Evolutionary conservation across 2,113 vertebrate species (phyloP).

Genomic region (Nothobranchius kuhntae): DNA sequence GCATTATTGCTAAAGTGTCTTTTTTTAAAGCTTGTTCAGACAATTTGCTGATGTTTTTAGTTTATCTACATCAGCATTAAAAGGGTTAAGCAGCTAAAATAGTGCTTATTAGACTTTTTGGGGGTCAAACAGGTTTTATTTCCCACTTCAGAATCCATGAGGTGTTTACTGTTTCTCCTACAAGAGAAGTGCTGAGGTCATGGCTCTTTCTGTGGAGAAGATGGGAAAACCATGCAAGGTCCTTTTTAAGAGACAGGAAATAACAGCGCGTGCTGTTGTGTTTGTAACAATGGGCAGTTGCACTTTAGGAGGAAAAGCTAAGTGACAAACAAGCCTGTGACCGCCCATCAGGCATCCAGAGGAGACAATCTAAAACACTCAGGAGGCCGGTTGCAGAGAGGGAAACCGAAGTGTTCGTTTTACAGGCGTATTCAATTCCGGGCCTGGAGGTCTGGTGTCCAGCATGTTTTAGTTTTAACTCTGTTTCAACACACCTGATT

Average conservation of each 20-base stretch:
- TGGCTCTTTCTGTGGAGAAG: constrained; percentile 45
- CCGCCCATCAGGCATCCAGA: constrained; percentile 15
- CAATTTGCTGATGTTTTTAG: not conserved
- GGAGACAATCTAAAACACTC: constrained; percentile 11
- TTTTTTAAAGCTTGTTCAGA: too few relatives aligned
- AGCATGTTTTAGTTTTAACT: too few relatives aligned
- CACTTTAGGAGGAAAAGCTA: constrained; percentile 43
- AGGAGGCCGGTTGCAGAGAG: not conserved
- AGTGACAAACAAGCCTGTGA: constrained; percentile 49
- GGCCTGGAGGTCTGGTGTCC: too few relatives aligned
- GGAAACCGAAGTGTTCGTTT: constrained; percentile 16
- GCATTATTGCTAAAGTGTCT: too few relatives aligned
- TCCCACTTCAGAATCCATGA: constrained; percentile 11
- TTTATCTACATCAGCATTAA: constrained; percentile 12
- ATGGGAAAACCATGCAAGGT: constrained; percentile 47
- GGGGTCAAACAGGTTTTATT: constrained; percentile 35
- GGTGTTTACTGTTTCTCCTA: constrained; percentile 63
- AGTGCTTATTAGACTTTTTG: constrained; percentile 8
- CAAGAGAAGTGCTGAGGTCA: constrained; percentile 38
- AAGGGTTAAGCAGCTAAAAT: constrained; percentile 10
- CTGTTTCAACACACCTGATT: too few relatives aligned
- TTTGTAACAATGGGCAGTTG: constrained; percentile 70
- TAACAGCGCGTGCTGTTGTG: constrained; percentile 69
- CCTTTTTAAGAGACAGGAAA: constrained; percentile 66
- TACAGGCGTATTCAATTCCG: not conserved